Base-by-base conservation (phyloP, 2,888 invertebrate genomes). In the Macaria liturata region DNA sequence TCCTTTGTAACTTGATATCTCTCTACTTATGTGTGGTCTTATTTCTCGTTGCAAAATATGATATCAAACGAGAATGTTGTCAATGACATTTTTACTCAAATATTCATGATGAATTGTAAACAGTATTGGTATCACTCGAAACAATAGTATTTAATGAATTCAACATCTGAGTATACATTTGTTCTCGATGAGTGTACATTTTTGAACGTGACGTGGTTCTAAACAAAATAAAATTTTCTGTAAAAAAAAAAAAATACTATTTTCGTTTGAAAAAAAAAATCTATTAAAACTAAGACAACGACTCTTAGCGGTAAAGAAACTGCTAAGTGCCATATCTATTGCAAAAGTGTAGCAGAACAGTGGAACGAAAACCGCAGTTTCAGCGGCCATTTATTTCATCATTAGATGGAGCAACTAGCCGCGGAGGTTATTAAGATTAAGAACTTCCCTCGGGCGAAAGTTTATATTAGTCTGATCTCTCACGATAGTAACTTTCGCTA, bases 401-500 rank as follows among this genome's bases (percentile, higher is more conserved):
- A 58, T 62, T 62, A 60, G 49, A 49, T 32, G 9, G 31, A 49
- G 54, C 34, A 20, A 46, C 39, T 44, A 44, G 30, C 32, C 42
- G 46, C 42, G 5, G 34, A 46, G 45, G 52, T 57, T 46, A 42
- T 54, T 46, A 51, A 59, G 34, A 52, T 59, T 47, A 52, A 58
- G 57, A 56, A 55, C 40, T 56, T 61, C 59, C 55, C 31, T 47
- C 32, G 44, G 50, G 64, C 56, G 65, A 67, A 63, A 67, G 67
- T 61, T 61, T 56, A 59, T 59, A 61, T 61, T 54, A 57, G 42
- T 55, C 8, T 58, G 57, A 64, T 67, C 62, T 63, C 64, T 66
- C 66, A 64, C 66, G 63, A 63, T 62, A 59, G 47, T 45, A 53
- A 64, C 65, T 67, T 67, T 65, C 67, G 62, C 67, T 55, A 44